Evolutionary conservation across 1,140 invertebrate genomes (phyloP).

Genomic region (Vollenhovia emeryi): DNA sequence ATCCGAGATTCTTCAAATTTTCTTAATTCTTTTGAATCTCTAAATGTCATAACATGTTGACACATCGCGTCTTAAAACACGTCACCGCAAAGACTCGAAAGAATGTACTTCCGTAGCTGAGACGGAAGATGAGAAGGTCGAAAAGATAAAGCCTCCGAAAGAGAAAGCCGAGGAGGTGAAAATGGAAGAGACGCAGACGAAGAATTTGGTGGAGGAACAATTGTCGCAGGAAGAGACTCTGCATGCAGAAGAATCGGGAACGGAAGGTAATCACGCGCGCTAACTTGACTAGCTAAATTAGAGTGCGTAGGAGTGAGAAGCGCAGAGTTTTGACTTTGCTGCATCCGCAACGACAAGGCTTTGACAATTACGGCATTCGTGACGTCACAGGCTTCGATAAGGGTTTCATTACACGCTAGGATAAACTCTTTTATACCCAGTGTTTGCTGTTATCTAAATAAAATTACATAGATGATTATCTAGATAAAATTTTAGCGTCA

Average conservation of each 20-base stretch:
- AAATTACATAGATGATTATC: too few relatives aligned
- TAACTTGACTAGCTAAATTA: background rate
- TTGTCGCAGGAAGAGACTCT: slow-evolving; percentile 71
- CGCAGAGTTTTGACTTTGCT: slow-evolving; percentile 22
- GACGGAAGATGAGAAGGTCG: slow-evolving; percentile 82
- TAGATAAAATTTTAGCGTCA: too few relatives aligned
- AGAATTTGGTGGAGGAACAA: slow-evolving; percentile 77
- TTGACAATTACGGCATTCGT: background rate
- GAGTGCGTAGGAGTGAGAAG: slow-evolving; percentile 14
- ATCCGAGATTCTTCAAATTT: background rate
- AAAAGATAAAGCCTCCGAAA: slow-evolving; percentile 71
- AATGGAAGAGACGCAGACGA: slow-evolving; percentile 62
- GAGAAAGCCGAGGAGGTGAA: slow-evolving; percentile 63
- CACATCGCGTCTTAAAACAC: slow-evolving; percentile 40
- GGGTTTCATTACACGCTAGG: background rate
- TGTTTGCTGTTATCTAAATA: too few relatives aligned
- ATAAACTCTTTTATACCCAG: background rate
- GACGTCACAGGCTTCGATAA: background rate
- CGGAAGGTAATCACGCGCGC: slow-evolving; percentile 81
- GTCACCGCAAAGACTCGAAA: slow-evolving; percentile 61
- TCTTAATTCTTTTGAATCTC: background rate
- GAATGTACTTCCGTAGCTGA: slow-evolving; percentile 81
- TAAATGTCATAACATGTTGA: slow-evolving; percentile 14
- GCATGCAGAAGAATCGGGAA: slow-evolving; percentile 77
- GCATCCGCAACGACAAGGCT: slow-evolving; percentile 21